These are phyloP conservation scores for Macquaria ambigua DNA, from an alignment of 2,113 vertebrate species.

Conservation along the genomic window DNA sequence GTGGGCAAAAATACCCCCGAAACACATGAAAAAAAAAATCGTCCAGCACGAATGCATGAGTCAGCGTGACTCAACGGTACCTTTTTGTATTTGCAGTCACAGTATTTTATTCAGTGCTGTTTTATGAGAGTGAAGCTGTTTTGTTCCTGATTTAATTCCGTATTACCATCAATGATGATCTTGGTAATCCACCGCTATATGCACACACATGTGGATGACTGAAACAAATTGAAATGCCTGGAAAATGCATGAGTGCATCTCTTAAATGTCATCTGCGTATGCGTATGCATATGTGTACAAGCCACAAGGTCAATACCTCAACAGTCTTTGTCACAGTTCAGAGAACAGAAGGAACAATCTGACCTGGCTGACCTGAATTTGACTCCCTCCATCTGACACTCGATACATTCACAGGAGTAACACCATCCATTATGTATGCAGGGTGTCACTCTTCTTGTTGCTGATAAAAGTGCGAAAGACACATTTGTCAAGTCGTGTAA, in stretches of 20 bases:
- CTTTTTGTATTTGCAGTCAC: slow-evolving; percentile 49
- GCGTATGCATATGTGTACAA: background rate
- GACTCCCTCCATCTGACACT: slow-evolving; percentile 62
- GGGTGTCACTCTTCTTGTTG: slow-evolving; percentile 35
- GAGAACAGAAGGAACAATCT: slow-evolving; percentile 37
- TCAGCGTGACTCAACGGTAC: slow-evolving; percentile 68
- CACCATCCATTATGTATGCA: slow-evolving; percentile 54
- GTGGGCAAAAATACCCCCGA: slow-evolving; percentile 37
- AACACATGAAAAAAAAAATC: slow-evolving; percentile 9
- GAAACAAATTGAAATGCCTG: background rate
- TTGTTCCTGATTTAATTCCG: slow-evolving; percentile 25
- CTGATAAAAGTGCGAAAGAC: slow-evolving; percentile 27
- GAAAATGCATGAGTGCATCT: background rate
- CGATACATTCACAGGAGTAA: slow-evolving; percentile 52
- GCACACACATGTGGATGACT: background rate
- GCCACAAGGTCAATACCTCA: slow-evolving; percentile 25
- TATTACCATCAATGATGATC: slow-evolving; percentile 26
- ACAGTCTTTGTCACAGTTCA: slow-evolving; percentile 17
- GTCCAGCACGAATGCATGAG: slow-evolving; percentile 42
- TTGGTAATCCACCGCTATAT: slow-evolving; percentile 6
- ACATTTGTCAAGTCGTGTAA: slow-evolving; percentile 3
- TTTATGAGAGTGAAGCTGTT: slow-evolving; percentile 20
- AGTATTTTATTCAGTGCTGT: slow-evolving; percentile 43
- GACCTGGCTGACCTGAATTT: slow-evolving; percentile 57
- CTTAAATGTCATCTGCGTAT: background rate